Evolutionary conservation across 2,888 invertebrate genomes (phyloP).

Genomic region (Orthosia gracilis): DNA sequence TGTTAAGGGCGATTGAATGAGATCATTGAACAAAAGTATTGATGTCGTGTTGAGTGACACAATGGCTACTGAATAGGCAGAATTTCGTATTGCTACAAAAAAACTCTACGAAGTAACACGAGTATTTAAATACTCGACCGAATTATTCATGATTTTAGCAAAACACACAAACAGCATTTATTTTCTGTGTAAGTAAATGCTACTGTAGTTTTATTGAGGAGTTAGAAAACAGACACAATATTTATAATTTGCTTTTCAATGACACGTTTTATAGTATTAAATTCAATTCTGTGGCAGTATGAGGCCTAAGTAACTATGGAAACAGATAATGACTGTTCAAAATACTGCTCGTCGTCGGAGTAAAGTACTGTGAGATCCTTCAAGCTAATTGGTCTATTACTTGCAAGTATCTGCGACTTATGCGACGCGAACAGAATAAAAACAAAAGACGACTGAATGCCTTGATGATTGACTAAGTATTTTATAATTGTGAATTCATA

Average conservation of each 20-base stretch:
- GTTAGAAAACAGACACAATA: background rate
- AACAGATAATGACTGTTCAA: constrained; percentile 20
- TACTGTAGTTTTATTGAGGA: background rate
- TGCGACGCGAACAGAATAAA: constrained; percentile 48
- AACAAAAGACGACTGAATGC: constrained; percentile 50
- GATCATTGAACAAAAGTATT: background rate
- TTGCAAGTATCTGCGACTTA: constrained; percentile 33
- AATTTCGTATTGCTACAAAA: background rate
- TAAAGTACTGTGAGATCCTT: constrained; percentile 55
- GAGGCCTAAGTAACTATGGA: constrained; percentile 1
- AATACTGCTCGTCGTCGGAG: constrained; percentile 12
- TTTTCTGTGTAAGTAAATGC: background rate
- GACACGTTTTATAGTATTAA: background rate
- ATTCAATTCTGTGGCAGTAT: background rate
- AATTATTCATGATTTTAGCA: background rate
- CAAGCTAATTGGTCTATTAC: constrained; percentile 63
- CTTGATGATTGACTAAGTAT: constrained; percentile 36
- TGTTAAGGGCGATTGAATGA: constrained; percentile 6
- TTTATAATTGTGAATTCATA: constrained; percentile 55
- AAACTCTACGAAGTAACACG: background rate
- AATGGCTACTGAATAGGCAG: background rate
- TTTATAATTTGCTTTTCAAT: background rate
- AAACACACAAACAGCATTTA: background rate
- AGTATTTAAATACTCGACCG: background rate
- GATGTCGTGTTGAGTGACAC: background rate